Conservation (phyloP, 1,140 invertebrate species). For the Drosophila insularis region DNA sequence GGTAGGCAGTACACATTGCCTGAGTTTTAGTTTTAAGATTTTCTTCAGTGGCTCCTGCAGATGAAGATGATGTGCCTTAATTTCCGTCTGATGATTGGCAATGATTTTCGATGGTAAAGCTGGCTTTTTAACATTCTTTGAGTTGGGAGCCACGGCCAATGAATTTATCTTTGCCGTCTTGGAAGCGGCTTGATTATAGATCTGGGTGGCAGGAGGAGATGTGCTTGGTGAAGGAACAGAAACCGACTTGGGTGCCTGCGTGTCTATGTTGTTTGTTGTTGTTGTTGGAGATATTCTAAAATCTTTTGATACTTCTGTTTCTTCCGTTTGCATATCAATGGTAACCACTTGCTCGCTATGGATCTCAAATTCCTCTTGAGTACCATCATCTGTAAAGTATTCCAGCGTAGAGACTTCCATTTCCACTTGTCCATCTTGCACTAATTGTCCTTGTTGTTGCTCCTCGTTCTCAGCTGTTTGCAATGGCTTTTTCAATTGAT, state of each 20-base stretch:
- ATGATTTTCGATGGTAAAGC: too few relatives aligned
- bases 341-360: not conserved
- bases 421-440: not conserved
- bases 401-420: constrained; percentile 8
- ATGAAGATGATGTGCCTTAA: too few relatives aligned
- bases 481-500: constrained; percentile 3
- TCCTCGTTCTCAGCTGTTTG: constrained; percentile 1
- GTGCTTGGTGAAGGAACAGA: not conserved
- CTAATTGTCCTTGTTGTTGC: not conserved
- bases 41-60: not conserved
- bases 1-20: not conserved
- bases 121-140: not conserved
- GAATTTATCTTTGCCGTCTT: not conserved
- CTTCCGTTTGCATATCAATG: not conserved
- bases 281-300: not conserved
- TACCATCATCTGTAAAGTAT: not conserved
- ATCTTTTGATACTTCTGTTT: not conserved
- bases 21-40: not conserved
- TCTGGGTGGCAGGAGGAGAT: not conserved
- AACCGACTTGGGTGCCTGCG: not conserved
- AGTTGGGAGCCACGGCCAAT: not conserved
- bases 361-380: constrained; percentile 9
- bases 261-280: not conserved
- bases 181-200: not conserved
- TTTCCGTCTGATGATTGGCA: not conserved